Base-by-base conservation (phyloP, 53 echinoderm and acorn worm genomes). In the Luidia sarsii region DNA sequence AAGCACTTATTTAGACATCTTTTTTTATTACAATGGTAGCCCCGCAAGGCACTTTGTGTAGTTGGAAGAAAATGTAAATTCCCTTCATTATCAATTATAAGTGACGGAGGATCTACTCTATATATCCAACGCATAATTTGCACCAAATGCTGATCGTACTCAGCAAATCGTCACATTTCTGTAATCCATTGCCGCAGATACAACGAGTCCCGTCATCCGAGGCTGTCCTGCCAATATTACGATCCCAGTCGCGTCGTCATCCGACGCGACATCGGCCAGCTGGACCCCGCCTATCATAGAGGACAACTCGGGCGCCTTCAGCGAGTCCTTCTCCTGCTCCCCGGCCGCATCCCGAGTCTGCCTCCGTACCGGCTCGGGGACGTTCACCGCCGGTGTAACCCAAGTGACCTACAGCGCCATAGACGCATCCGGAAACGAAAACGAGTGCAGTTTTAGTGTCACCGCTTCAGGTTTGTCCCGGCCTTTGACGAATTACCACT, bases 381-480 rank as follows among this genome's bases (percentile, higher is more conserved):
- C 18, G 9, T 85, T 85, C 11, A 13, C 75, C 3, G 54, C 75
- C 7, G 77, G 85, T 35, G 57, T 55, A 51, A 75, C 75, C 32
- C 27, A 34, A 22, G 85, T 85, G 31, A 66, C 36, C 8, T 75
- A 85, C 41, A 65, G 31, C 9, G 85, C 75, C 13, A 67, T 67
- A 1, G 85, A 85, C 22, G 14, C 5, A 0, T 48, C 77, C 7
- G 55, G 75, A 39, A 85, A 85, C 16, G 24, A 13, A 19, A 25
- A 15, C 1, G n/a, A 1, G 50, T 85, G 85, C 39, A 15, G 3
- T 30, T 85, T 85, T 31, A 66, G 38, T 46, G 75, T 85, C 10
- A 54, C 53, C 3, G 75, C 75, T 14, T 66, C 55, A 64, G 85
- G 85, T 85, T 55, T 19, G 82, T 50, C 3, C n/a, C n/a, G n/a